Evolutionary conservation across 2,113 vertebrate species (phyloP).

Genomic region (Emydocephalus ijimae): DNA sequence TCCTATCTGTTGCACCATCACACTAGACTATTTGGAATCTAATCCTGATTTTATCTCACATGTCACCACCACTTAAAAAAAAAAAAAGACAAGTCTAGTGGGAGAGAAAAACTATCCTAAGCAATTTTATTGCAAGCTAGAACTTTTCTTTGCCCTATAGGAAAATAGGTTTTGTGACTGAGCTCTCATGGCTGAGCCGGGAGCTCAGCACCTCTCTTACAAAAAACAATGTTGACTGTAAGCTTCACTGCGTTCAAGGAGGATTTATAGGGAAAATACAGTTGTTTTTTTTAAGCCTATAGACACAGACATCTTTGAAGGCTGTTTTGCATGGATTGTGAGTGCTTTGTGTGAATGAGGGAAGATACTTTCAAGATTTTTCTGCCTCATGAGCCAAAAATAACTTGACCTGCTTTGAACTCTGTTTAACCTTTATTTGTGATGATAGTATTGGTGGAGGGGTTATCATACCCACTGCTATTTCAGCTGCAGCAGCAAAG

Average conservation of each 20-base stretch:
- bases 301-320: not conserved
- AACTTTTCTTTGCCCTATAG: not conserved
- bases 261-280: not conserved
- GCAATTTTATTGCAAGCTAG: slow-evolving; percentile 23
- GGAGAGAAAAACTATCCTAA: slow-evolving; percentile 25
- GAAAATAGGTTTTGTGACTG: not conserved
- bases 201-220: not conserved
- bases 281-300: no score
- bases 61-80: slow-evolving; percentile 38
- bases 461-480: not conserved
- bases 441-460: not conserved
- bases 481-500: not conserved
- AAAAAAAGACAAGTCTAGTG: slow-evolving; percentile 14
- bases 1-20: slow-evolving; percentile 55
- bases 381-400: not conserved
- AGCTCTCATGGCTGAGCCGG: not conserved
- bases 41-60: slow-evolving; percentile 39
- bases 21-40: slow-evolving; percentile 48
- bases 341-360: not conserved
- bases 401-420: not conserved
- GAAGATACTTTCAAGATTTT: not conserved
- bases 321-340: not conserved
- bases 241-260: not conserved
- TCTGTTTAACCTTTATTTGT: not conserved
- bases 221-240: not conserved